Evolutionary conservation across 2,888 invertebrate species (phyloP).

Genomic region (Aplocera efformata): DNA sequence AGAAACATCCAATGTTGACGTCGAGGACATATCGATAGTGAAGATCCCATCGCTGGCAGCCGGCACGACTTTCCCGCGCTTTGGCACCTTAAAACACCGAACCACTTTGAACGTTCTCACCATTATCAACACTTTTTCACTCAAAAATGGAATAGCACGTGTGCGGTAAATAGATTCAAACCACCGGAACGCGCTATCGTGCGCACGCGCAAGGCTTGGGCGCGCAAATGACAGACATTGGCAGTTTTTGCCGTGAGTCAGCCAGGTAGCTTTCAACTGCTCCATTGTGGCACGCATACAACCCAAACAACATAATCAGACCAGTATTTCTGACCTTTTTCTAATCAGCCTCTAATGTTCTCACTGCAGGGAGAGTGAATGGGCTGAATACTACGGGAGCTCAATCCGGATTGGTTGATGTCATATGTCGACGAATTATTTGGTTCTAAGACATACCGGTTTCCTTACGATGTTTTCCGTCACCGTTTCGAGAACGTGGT

Average conservation of each 20-base stretch:
- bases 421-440: too few relatives aligned
- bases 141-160: conserved; percentile 20
- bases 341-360: too few relatives aligned
- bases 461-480: too few relatives aligned
- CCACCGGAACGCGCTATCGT: conserved; percentile 40
- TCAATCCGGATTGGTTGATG: too few relatives aligned
- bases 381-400: too few relatives aligned
- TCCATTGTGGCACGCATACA: neutral
- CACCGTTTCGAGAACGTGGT: too few relatives aligned
- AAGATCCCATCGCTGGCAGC: conserved; percentile 55
- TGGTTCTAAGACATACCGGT: too few relatives aligned
- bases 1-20: conserved; percentile 63
- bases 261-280: conserved; percentile 19
- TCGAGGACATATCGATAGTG: conserved; percentile 65
- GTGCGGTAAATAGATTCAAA: neutral
- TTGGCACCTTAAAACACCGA: conserved; percentile 61
- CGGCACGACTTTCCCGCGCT: conserved; percentile 62
- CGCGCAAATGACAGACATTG: conserved; percentile 28
- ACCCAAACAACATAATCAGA: too few relatives aligned
- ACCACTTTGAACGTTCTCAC: conserved; percentile 63
- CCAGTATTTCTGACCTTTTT: too few relatives aligned
- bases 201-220: conserved; percentile 39
- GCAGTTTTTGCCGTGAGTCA: conserved; percentile 26
- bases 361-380: too few relatives aligned
- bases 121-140: conserved; percentile 47